Evolutionary conservation across 2,888 invertebrate genomes (phyloP).

Genomic region (Drosophila crucigera): DNA sequence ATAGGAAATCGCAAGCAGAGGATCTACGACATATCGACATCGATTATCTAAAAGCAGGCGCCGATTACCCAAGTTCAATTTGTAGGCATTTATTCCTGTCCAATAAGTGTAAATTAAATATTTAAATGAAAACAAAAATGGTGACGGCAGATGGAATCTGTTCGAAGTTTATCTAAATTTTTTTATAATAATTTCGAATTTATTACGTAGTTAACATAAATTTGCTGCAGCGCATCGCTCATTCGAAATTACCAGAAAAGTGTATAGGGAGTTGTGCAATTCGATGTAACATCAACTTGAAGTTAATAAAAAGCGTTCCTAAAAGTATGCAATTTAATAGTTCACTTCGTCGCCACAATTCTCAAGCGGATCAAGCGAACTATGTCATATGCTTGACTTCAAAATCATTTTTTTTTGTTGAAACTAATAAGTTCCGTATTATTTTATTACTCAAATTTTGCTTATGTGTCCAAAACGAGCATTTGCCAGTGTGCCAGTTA

Average conservation of each 20-base stretch:
- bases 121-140: background rate
- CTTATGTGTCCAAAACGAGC: too few relatives aligned
- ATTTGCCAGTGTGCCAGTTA: too few relatives aligned
- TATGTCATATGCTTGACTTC: background rate
- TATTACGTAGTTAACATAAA: background rate
- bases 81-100: background rate
- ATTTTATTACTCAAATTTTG: too few relatives aligned
- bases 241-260: background rate
- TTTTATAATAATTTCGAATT: background rate
- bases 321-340: constrained; percentile 1
- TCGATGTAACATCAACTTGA: background rate
- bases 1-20: background rate
- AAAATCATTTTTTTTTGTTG: background rate
- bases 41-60: background rate
- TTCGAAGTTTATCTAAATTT: background rate
- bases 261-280: too few relatives aligned
- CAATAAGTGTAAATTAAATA: background rate
- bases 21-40: background rate
- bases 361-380: too few relatives aligned
- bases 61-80: background rate
- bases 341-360: background rate
- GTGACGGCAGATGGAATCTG: background rate
- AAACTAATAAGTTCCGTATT: too few relatives aligned
- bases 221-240: background rate
- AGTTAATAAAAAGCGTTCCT: background rate